A percentile compares a stretch with the other conserved stretches of the same genome.
Evolutionary conservation across 2,113 vertebrate species (phyloP).

Genomic region (Ranitomeya imitator): DNA sequence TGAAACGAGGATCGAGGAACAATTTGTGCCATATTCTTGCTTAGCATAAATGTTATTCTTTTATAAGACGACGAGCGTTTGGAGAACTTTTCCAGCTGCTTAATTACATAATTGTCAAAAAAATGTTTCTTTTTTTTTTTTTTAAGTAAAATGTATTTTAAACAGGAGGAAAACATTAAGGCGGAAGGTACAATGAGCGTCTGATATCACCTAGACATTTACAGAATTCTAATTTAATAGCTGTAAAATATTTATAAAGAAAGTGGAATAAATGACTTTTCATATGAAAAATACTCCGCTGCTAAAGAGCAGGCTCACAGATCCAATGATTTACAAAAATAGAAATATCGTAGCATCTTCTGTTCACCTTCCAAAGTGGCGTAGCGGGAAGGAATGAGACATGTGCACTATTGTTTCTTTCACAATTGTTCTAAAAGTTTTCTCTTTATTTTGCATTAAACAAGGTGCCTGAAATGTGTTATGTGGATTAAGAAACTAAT

Average conservation of each 20-base stretch:
- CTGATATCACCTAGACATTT: constrained; percentile 31
- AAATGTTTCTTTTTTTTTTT: background rate
- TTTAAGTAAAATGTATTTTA: constrained; percentile 30
- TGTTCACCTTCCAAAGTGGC: background rate
- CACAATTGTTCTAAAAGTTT: background rate
- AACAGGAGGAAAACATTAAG: constrained; percentile 12
- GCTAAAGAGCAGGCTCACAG: background rate
- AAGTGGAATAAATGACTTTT: constrained; percentile 4
- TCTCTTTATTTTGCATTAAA: background rate
- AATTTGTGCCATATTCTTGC: background rate
- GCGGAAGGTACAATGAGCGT: constrained; percentile 1
- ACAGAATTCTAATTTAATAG: constrained; percentile 46
- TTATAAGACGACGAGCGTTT: background rate
- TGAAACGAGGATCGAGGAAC: background rate
- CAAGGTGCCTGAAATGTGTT: too few relatives aligned
- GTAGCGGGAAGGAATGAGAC: background rate
- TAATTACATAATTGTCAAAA: constrained; percentile 21
- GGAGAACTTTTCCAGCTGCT: background rate
- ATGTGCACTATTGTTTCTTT: background rate
- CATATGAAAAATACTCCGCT: constrained; percentile 7
- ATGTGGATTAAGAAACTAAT: too few relatives aligned
- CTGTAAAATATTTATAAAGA: constrained; percentile 46
- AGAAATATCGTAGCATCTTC: background rate
- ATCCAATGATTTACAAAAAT: background rate
- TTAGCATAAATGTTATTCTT: background rate